Evolutionary conservation across 2,113 vertebrate genomes (phyloP).

Genomic region (Melanotaenia duboulayi): DNA sequence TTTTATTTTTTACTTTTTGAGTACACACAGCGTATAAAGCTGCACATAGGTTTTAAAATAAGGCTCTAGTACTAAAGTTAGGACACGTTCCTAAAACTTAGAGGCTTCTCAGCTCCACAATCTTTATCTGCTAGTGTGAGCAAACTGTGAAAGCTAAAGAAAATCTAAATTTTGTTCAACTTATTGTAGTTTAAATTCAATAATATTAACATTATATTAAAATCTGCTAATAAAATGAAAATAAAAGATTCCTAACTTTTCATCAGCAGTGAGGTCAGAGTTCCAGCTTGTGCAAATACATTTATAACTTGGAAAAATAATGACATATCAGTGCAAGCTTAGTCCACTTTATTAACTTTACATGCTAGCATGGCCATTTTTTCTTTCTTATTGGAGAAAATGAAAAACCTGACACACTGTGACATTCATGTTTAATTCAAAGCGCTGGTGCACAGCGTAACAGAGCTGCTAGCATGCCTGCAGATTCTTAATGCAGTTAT

Average conservation of each 20-base stretch:
- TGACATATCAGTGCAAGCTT: fast-evolving
- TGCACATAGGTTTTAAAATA: no score
- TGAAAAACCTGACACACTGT: conserved; percentile 8
- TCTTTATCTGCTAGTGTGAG: no score
- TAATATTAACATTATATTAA: no score
- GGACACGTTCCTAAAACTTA: no score
- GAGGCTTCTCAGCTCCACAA: no score
- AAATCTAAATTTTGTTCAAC: no score
- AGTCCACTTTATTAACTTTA: background rate
- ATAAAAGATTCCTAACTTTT: background rate
- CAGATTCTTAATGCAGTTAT: conserved; percentile 22
- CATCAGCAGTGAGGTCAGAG: background rate
- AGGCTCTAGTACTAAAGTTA: no score
- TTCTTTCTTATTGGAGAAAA: background rate
- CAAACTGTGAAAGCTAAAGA: no score
- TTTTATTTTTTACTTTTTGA: no score
- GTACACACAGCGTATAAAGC: no score
- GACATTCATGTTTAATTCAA: conserved; percentile 42
- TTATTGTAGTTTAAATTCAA: no score
- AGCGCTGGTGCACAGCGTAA: background rate
- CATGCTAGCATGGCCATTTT: background rate
- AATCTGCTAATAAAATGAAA: no score
- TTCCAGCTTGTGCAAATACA: background rate
- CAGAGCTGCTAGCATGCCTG: conserved; percentile 10
- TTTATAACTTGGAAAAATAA: background rate